Evolutionary conservation across 2,797 vertebrate genomes (phyloP), one percentile per base, ranked within the genome.

Genomic region (Lophius americanus): DNA sequence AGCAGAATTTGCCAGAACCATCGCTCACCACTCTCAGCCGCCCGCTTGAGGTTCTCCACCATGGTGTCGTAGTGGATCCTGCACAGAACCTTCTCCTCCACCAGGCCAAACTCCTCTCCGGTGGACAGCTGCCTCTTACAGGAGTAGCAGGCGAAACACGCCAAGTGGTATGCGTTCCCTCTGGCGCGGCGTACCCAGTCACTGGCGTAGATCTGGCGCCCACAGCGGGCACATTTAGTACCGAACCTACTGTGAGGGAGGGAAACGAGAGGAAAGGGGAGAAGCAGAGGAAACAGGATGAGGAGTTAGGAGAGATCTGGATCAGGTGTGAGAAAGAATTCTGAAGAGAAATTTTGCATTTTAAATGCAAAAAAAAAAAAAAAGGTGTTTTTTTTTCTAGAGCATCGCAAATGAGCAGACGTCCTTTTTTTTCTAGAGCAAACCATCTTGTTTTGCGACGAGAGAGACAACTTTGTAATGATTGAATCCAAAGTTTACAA

Each of bases 61-160:
- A 99, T 99, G 86, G 97, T 99, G 94, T 99, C 97, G 0, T 99
- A 99, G 91, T 99, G 98, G 82, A 98, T 98, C 85, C 98, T 92
- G 79, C 98, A 99, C 64, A 99, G 94, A 74, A 99, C 97, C 91
- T 99, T 98, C 78, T 99, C 98, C 90, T 99, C 97, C 70, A 99
- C 97, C 89, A 99, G 79, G 37, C 98, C 98, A 6, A 99, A 99
- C 91, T 99, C 98, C 87, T 99, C 98, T 0, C 98, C 98, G 0
- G 98, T 99, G 72, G 98, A 99, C 76, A 99, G 94, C 92, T 99
- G 98, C 65, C 98, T 83, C 88, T 99, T 98, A 88, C 98, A 99
- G 7, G 98, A 99, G 94, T 96, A 98, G 88, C 98, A 99, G 23
- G 98, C 98, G 14, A 99, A 99, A 85, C 97, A 99, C 46, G 98